Base-by-base conservation (phyloP, 2,888 invertebrate genomes). In the Plebejus argus region DNA sequence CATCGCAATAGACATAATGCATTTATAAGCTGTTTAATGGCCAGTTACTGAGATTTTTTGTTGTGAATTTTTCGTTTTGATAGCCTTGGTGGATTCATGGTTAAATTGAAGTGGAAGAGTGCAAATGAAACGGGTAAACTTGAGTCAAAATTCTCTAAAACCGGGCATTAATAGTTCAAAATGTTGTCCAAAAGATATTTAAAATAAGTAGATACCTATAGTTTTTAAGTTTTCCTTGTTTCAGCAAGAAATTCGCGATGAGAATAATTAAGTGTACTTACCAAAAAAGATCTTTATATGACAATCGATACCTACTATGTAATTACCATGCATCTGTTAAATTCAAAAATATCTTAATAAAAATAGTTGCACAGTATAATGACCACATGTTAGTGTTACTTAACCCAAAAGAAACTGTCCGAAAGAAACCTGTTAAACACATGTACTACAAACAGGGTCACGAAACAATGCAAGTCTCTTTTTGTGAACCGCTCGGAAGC, bases 371-470 rank as follows among this genome's bases (percentile, higher is more conserved):
- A 66, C 12, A 28, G 66, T 66, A 28, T 71, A 71, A 71, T 49
- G 23, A 23, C 53, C 74, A 71, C 39, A 71, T 71, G 71, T 20
- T 71, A n/a, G 39, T 35, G 35, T 71, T 71, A 39, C 71, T 71
- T 53, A 74, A 53, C 53, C 45, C 18, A 74, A 74, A 74, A 49
- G 53, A 74, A 74, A 74, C 74, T 74, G 45, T 72, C 72, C 72
- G 53, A 87, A 84, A 82, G 82, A 88, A 92, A 91, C 89, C 88
- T 90, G 91, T 89, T 89, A 83, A 87, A 89, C 92, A 92, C 91
- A 91, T 92, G 92, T 85, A 83, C 85, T 83, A 82, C 56, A 77
- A 79, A 35, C 76, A 80, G 81, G 86, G 86, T 86, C 83, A 81
- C 83, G 82, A 82, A 85, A 86, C 91, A 92, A 92, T 91, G 86